Evolutionary conservation across 2,888 invertebrate species (phyloP).

Genomic region (Palloptera scutellata): DNA sequence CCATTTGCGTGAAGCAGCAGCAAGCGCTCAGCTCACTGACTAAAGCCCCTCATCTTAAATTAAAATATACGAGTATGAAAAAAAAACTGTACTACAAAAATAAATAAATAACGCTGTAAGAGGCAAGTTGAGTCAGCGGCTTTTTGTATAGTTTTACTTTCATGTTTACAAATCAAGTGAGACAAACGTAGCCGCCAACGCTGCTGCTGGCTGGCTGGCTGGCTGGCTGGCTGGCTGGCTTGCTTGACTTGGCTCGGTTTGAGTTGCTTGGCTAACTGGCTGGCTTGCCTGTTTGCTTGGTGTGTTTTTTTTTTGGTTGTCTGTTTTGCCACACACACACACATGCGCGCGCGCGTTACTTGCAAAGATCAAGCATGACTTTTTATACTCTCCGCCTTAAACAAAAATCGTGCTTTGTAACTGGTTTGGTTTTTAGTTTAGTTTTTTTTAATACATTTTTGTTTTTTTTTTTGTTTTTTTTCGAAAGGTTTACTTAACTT

Average conservation of each 20-base stretch:
- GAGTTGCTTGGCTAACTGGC: not conserved
- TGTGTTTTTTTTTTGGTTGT: not conserved
- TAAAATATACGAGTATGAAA: not conserved
- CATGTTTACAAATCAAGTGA: slow-evolving; percentile 15
- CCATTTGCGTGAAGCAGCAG: too few species aligned
- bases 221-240: not conserved
- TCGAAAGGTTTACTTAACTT: slow-evolving; percentile 11
- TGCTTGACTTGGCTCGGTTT: not conserved
- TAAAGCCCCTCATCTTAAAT: too few species aligned
- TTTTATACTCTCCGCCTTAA: slow-evolving; percentile 14
- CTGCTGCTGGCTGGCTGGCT: not conserved
- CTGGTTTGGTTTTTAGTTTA: slow-evolving; percentile 7
- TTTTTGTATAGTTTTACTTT: slow-evolving; percentile 10
- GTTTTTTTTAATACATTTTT: slow-evolving; percentile 5
- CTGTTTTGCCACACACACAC: not conserved
- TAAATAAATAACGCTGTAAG: not conserved
- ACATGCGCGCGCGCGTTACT: too few species aligned
- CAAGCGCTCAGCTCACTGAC: too few species aligned
- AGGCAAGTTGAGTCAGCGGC: not conserved
- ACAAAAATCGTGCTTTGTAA: slow-evolving; percentile 15
- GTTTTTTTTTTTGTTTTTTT: slow-evolving; percentile 12
- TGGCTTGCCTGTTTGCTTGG: not conserved
- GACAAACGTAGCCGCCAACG: slow-evolving; percentile 13
- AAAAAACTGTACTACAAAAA: slow-evolving; percentile 4
- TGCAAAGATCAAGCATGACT: slow-evolving; percentile 16